Conservation (phyloP, 2,113 vertebrate species). For the Murina feae region DNA sequence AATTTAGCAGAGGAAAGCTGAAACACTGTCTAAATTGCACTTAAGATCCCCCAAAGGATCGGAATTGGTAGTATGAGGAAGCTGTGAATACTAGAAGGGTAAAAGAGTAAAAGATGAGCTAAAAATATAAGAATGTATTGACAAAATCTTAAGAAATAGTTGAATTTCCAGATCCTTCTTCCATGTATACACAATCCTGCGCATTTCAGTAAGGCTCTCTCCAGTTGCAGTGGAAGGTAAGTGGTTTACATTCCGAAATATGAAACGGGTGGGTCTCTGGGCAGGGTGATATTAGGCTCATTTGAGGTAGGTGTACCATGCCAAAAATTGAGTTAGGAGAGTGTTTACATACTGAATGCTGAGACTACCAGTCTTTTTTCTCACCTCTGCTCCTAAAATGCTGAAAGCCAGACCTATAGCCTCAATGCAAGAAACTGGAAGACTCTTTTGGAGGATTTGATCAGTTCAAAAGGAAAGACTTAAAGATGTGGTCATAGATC, state of each 20-base stretch:
- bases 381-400: not conserved
- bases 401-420: not conserved
- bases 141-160: not conserved
- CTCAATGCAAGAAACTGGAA: not conserved
- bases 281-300: not conserved
- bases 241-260: not conserved
- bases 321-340: not conserved
- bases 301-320: too few relatives aligned
- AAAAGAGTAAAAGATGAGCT: not conserved
- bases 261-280: not conserved
- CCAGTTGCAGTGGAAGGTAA: too few relatives aligned
- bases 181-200: not conserved
- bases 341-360: not conserved
- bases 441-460: not conserved
- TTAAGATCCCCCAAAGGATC: not conserved
- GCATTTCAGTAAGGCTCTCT: not conserved
- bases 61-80: not conserved
- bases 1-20: not conserved
- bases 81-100: too few relatives aligned
- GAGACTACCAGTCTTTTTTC: not conserved
- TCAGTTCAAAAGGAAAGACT: not conserved
- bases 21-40: not conserved
- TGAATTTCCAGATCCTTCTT: not conserved
- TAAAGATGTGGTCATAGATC: not conserved
- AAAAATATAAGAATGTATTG: not conserved